Evolutionary conservation across 1,140 invertebrate species (phyloP).

Genomic region (Monochamus saltuarius): DNA sequence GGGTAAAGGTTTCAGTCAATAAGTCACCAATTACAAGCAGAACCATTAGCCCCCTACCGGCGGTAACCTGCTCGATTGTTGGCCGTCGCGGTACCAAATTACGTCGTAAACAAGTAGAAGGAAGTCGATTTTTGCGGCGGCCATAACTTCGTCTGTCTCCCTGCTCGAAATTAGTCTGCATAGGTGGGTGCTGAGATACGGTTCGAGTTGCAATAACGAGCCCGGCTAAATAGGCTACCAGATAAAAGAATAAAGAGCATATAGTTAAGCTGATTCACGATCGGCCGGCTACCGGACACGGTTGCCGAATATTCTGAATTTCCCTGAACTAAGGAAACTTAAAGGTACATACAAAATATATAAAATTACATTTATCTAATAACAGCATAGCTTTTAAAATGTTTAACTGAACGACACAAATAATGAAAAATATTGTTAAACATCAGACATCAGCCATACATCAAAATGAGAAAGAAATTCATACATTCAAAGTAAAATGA

Average conservation of each 20-base stretch:
- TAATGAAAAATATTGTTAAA: too few species aligned
- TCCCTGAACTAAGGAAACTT: too few species aligned
- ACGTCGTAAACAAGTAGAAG: constrained; percentile 1
- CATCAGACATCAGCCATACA: too few species aligned
- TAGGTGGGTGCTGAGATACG: constrained; percentile 30
- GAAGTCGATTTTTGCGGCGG: constrained; percentile 14
- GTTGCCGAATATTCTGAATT: background rate
- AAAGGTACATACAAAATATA: too few species aligned
- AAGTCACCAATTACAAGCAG: background rate
- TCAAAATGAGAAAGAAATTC: too few species aligned
- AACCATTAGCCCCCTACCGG: constrained; percentile 15
- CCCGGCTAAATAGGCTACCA: constrained; percentile 31
- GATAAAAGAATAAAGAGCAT: constrained; percentile 7
- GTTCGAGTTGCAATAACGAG: constrained; percentile 24
- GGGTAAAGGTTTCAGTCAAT: too few species aligned
- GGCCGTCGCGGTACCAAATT: constrained; percentile 7
- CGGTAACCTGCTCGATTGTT: background rate
- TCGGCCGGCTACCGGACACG: constrained; percentile 11
- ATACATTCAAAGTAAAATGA: too few species aligned
- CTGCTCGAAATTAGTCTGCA: constrained; percentile 27
- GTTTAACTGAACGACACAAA: too few species aligned
- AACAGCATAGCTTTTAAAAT: too few species aligned
- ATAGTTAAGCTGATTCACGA: constrained; percentile 26
- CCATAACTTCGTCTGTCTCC: constrained; percentile 22
- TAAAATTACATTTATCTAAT: too few species aligned